These are phyloP conservation scores for Pygoscelis adeliae DNA, from an alignment of 2,113 vertebrate genomes.

Conservation along the genomic window DNA sequence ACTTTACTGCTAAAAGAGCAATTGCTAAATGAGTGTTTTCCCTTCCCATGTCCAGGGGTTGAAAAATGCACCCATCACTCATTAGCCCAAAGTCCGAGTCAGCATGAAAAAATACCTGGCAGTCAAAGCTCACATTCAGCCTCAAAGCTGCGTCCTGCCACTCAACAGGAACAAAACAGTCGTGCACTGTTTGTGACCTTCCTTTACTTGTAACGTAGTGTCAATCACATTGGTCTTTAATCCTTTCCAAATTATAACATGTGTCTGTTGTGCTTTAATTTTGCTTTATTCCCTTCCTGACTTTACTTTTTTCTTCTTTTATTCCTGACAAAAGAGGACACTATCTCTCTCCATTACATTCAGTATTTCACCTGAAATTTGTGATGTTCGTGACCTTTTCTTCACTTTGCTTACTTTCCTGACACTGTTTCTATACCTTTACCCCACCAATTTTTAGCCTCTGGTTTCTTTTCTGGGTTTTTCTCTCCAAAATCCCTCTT, in stretches of 20 bases:
- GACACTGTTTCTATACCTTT: not conserved
- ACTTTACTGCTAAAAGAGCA: not conserved
- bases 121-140: slow-evolving; percentile 17
- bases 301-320: not conserved
- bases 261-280: not conserved
- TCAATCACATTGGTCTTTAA: slow-evolving; percentile 26
- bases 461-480: not conserved
- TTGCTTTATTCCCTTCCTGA: not conserved
- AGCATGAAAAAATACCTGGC: slow-evolving; percentile 7
- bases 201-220: not conserved
- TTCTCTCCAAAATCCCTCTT: not conserved
- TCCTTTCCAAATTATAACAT: slow-evolving; percentile 14
- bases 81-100: not conserved
- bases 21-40: not conserved
- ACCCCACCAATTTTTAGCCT: not conserved
- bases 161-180: slow-evolving; percentile 15
- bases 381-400: not conserved
- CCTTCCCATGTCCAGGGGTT: not conserved
- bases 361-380: not conserved
- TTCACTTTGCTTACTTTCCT: not conserved
- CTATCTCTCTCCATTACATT: not conserved
- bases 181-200: slow-evolving; percentile 35
- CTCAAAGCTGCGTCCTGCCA: slow-evolving; percentile 1
- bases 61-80: not conserved
- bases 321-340: not conserved